Evolutionary conservation across 2,797 vertebrate genomes (phyloP), one percentile per base, ranked within the genome.

Genomic region (Trachurus trachurus): DNA sequence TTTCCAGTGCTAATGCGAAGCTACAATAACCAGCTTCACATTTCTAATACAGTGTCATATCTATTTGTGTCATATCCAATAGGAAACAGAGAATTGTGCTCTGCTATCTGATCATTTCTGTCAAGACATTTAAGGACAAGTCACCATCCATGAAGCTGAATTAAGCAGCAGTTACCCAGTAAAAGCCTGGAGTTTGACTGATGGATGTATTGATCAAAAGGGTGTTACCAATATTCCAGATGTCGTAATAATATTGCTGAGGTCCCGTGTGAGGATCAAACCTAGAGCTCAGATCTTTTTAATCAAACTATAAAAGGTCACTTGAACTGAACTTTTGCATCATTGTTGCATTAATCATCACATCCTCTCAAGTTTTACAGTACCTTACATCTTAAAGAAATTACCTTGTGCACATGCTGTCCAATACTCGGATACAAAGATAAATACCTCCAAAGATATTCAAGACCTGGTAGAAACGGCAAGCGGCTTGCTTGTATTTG

Each of bases 231-330:
- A 29, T 26, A n/a, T 34, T 44, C 13, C 49, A 54, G 2, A 40
- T 39, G 19, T 42, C 2, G 37, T 15, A 5, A 44, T 15, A 10
- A 44, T 60, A 59, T 42, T 74, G 17, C 8, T 59, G 21, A 60
- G 16, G 59, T 63, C 21, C 13, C 11, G 19, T n/a, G 9, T 31
- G 31, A 76, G 44, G 64, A 52, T 8, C 37, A 70, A 57, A 69
- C 21, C 47, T 29, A 42, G 2, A 17, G 37, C 11, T 45, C 31
- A 31, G 26, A 39, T 29, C 17, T 47, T 31, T 56, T 12, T 42
- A 2, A 21, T 34, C 12, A 1, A 37, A 45, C 12, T 22, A 19
- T 10, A 13, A 71, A 54, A 80, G 60, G 45, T n/a, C 45, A 64
- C 21, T 59, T 37, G n/a, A n/a, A 37, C 12, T 53, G 11, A 26